Conservation (phyloP, 1,140 invertebrate species). For the Trichomalopsis sarcophagae region DNA sequence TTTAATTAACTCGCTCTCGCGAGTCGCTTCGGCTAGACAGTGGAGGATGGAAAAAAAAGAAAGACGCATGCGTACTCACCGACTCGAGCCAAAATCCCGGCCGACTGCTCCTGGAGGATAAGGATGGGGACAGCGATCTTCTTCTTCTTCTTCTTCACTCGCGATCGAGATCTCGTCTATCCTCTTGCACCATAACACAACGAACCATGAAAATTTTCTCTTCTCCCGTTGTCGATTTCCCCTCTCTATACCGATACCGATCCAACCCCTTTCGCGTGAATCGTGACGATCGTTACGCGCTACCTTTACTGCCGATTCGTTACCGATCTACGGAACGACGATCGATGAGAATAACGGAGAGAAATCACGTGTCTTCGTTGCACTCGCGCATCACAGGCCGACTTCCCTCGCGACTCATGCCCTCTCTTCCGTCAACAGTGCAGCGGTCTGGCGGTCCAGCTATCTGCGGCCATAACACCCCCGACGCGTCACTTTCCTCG, state of each 20-base stretch:
- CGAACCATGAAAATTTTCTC: neutral
- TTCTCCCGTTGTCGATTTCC: neutral
- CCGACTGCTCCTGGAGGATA: neutral
- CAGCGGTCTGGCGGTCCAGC: too few relatives aligned
- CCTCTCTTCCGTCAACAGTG: too few relatives aligned
- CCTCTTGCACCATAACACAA: neutral
- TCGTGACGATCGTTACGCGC: neutral
- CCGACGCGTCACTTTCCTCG: neutral
- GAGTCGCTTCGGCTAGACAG: neutral
- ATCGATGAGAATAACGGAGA: neutral
- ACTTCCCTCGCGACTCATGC: neutral
- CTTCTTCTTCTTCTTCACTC: neutral
- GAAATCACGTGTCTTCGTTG: neutral
- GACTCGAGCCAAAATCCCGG: constrained; percentile 25
- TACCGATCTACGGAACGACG: too few relatives aligned
- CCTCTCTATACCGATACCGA: neutral
- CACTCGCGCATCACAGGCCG: constrained; percentile 26
- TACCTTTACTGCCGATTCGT: too few relatives aligned
- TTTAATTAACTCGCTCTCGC: constrained; percentile 7
- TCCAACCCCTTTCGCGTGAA: neutral
- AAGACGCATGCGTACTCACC: constrained; percentile 23
- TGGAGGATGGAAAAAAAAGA: neutral
- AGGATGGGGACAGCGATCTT: neutral
- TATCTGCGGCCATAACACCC: too few relatives aligned
- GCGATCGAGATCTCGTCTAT: neutral